Percentiles rank a stretch among this genome's conserved stretches.
Evolutionary conservation across 92 coral and sea anemone genomes (phyloP).

Genomic region (Galaxea fascicularis): DNA sequence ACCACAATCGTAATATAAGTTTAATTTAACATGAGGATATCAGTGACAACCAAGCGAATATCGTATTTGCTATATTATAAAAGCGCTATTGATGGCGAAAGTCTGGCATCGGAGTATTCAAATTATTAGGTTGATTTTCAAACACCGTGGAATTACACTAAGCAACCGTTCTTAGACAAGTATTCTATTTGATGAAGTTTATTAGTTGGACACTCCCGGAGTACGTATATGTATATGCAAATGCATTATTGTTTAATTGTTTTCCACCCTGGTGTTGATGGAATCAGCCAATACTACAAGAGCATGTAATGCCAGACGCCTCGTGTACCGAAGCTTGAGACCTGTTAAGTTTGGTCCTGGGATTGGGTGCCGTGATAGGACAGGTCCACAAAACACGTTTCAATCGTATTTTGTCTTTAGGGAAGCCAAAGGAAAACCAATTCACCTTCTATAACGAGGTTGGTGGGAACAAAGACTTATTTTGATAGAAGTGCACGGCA

Average conservation of each 20-base stretch:
- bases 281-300: constrained; percentile 8
- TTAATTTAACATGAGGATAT: too few species aligned
- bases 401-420: neutral
- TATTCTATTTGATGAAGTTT: constrained; percentile 18
- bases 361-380: neutral
- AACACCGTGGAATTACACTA: neutral
- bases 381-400: neutral
- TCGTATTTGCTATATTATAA: too few species aligned
- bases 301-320: neutral
- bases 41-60: too few species aligned
- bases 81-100: neutral
- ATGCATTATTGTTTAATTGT: neutral
- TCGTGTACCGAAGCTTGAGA: neutral
- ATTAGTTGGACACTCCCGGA: neutral
- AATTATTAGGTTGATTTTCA: neutral
- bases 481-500: neutral
- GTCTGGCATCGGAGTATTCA: neutral
- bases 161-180: neutral
- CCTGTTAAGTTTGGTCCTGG: neutral
- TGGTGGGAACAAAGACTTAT: constrained; percentile 1
- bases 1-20: too few species aligned
- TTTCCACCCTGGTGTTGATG: constrained; percentile 4
- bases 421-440: neutral
- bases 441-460: neutral
- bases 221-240: constrained; percentile 22